Percentiles rank a stretch among this genome's conserved stretches.
Evolutionary conservation across 1,140 invertebrate species (phyloP).

Genomic region (Diuraphis noxia): DNA sequence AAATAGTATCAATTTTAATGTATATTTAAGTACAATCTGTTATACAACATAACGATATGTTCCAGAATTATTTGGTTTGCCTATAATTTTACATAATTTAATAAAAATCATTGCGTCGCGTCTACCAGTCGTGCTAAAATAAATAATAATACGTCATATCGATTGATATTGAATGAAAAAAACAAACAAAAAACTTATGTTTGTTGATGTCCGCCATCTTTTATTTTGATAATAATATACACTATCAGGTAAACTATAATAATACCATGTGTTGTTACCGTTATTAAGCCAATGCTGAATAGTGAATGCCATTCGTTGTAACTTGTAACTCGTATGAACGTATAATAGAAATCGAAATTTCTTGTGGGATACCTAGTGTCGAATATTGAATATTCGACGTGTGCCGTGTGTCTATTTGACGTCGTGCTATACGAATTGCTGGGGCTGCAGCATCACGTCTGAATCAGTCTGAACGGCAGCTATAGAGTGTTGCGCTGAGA

Average conservation of each 20-base stretch:
- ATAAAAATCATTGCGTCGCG: background rate
- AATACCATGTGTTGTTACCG: constrained; percentile 16
- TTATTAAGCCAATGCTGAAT: background rate
- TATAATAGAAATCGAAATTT: background rate
- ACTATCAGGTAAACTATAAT: background rate
- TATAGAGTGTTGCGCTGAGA: background rate
- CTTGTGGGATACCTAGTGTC: background rate
- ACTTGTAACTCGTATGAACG: background rate
- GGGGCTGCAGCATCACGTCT: background rate
- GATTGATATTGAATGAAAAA: background rate
- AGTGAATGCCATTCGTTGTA: background rate
- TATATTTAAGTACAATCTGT: too few species aligned
- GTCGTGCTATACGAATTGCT: background rate
- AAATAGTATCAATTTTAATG: background rate
- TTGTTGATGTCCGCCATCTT: constrained; percentile 11
- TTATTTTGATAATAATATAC: background rate
- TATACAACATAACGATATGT: background rate
- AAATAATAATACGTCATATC: background rate
- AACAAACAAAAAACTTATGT: background rate
- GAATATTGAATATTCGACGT: background rate
- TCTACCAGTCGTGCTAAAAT: background rate
- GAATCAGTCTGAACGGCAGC: background rate
- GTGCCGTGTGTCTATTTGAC: background rate
- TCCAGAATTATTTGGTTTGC: too few species aligned
- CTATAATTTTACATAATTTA: background rate